phyloP scores from a whole-genome alignment of 2,888 invertebrate species.

The Athalia cordata region DNA sequence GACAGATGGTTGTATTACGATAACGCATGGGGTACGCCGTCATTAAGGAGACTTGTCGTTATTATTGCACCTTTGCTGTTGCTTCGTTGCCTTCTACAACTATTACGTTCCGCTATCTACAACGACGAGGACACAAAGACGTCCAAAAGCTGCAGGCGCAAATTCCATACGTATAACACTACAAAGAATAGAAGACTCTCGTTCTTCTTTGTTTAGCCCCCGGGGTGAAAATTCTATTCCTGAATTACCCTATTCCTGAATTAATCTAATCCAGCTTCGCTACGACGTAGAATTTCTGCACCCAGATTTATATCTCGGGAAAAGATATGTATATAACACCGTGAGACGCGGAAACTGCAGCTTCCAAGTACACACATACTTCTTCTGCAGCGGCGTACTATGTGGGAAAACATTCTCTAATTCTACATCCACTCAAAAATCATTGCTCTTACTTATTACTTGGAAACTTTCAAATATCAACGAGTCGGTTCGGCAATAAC shows the following conservation, averaged over 20 bases:
- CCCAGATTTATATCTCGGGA: not conserved
- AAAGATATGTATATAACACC: not conserved
- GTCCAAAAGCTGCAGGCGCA: not conserved
- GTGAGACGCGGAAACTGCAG: not conserved
- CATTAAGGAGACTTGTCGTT: conserved; percentile 14
- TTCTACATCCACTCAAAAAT: not conserved
- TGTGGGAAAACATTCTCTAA: no score
- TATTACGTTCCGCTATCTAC: conserved; percentile 21
- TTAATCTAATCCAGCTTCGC: conserved; percentile 13
- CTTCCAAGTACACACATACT: not conserved
- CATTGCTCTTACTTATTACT: not conserved
- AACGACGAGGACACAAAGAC: no score
- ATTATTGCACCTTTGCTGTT: conserved; percentile 25
- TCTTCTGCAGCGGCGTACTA: not conserved
- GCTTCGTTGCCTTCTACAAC: not conserved
- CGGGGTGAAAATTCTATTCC: conserved; percentile 27
- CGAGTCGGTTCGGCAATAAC: no score
- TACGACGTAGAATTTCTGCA: not conserved
- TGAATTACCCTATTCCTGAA: not conserved
- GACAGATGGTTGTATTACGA: conserved; percentile 37
- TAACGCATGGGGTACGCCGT: conserved; percentile 2
- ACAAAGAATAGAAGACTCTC: conserved; percentile 17
- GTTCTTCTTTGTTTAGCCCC: conserved; percentile 28
- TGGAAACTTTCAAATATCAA: no score
- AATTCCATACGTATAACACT: not conserved